Evolutionary conservation across 1,140 invertebrate species (phyloP).

Genomic region (Drosophila malerkotliana): DNA sequence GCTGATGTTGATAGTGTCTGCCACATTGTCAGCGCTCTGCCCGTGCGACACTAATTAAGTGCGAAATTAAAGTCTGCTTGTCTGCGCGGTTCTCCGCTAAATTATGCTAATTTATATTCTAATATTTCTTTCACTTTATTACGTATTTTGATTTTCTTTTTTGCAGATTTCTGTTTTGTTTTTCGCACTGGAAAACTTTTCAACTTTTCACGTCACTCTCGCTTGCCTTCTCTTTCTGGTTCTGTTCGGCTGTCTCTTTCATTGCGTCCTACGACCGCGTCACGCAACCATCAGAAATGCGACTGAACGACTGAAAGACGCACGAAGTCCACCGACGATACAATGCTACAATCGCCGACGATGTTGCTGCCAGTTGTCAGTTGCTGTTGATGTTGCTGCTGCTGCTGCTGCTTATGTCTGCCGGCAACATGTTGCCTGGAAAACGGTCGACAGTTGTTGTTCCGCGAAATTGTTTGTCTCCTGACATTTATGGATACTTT

Average conservation of each 20-base stretch:
- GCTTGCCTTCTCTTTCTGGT: neutral
- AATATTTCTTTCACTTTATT: conserved; percentile 20
- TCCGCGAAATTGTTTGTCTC: conserved; percentile 65
- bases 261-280: conserved; percentile 39
- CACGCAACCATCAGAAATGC: conserved; percentile 59
- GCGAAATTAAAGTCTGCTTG: conserved; percentile 65
- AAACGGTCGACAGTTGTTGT: conserved; percentile 29
- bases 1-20: conserved; percentile 69
- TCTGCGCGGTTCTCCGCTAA: conserved; percentile 23
- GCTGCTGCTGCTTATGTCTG: conserved; percentile 7
- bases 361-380: conserved; percentile 56
- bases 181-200: conserved; percentile 18
- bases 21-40: conserved; percentile 71
- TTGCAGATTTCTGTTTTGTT: conserved; percentile 25
- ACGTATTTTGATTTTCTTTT: conserved; percentile 25
- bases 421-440: conserved; percentile 65
- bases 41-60: conserved; percentile 75
- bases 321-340: conserved; percentile 34
- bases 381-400: conserved; percentile 44
- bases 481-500: conserved; percentile 73
- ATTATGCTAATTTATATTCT: conserved; percentile 36
- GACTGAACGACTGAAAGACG: conserved; percentile 49
- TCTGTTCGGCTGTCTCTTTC: conserved; percentile 4
- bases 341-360: conserved; percentile 4
- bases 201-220: conserved; percentile 6